phyloP scores from a whole-genome alignment of 2,888 invertebrate species.

The Trissonchulus latispiculum region DNA sequence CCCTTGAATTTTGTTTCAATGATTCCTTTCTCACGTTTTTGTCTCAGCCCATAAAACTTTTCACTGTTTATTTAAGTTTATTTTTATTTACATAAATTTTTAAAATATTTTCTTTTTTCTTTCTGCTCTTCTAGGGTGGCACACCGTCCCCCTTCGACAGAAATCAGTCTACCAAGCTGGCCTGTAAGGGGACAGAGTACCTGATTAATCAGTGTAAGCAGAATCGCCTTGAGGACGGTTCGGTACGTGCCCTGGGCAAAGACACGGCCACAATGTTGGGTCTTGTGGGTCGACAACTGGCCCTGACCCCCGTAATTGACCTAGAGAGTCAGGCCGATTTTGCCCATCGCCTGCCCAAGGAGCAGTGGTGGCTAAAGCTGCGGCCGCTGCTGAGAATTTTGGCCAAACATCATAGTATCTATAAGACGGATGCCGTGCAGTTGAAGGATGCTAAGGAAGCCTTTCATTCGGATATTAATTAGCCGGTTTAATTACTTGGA shows the following conservation, averaged over 20 bases:
- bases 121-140: constrained; percentile 60
- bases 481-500: no score
- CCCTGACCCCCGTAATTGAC: not conserved
- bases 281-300: constrained; percentile 24
- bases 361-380: constrained; percentile 50
- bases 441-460: not conserved
- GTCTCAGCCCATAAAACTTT: no score
- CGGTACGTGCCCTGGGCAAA: constrained; percentile 19
- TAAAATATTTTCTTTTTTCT: no score
- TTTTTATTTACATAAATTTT: no score
- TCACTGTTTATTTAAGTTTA: no score
- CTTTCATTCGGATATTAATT: not conserved
- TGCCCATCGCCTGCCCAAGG: constrained; percentile 41
- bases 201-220: constrained; percentile 51
- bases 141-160: constrained; percentile 95
- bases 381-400: constrained; percentile 46
- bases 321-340: constrained; percentile 37
- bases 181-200: constrained; percentile 86
- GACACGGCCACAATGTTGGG: constrained; percentile 39
- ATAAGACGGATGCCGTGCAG: constrained; percentile 27
- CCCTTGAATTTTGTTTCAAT: no score
- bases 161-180: constrained; percentile 97
- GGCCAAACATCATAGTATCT: constrained; percentile 45
- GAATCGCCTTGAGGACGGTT: not conserved
- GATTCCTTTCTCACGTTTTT: no score